Evolutionary conservation across 2,113 vertebrate genomes (phyloP).

Genomic region (Leucopsar rothschildi): DNA sequence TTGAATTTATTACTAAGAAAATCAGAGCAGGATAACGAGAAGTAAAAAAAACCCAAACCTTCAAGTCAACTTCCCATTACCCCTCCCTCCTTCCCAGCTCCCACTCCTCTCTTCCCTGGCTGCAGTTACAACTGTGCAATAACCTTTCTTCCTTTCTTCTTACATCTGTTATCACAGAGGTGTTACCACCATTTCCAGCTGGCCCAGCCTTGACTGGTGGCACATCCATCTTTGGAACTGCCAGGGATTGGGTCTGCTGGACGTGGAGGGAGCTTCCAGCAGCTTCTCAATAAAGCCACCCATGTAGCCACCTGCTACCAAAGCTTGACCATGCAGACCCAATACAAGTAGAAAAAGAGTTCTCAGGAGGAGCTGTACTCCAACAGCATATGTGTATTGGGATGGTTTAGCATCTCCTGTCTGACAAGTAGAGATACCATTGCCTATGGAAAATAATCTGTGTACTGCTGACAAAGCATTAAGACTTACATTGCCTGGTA

Average conservation of each 20-base stretch:
- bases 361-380: neutral
- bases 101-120: neutral
- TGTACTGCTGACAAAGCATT: neutral
- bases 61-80: neutral
- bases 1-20: neutral
- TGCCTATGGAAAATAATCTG: neutral
- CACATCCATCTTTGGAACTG: accelerated
- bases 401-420: neutral
- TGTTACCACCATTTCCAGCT: accelerated
- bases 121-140: accelerated
- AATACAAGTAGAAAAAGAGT: neutral
- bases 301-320: too few relatives aligned
- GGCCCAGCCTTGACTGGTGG: too few relatives aligned
- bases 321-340: neutral
- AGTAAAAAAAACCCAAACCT: neutral
- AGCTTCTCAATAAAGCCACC: neutral
- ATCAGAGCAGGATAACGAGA: neutral
- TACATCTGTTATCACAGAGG: neutral
- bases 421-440: neutral
- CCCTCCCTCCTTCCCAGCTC: neutral
- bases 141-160: neutral
- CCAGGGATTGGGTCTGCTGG: neutral
- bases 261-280: neutral
- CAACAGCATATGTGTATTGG: neutral
- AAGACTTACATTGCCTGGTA: neutral